Base-by-base conservation (phyloP, 2,113 vertebrate species). In the Buteo buteo region DNA sequence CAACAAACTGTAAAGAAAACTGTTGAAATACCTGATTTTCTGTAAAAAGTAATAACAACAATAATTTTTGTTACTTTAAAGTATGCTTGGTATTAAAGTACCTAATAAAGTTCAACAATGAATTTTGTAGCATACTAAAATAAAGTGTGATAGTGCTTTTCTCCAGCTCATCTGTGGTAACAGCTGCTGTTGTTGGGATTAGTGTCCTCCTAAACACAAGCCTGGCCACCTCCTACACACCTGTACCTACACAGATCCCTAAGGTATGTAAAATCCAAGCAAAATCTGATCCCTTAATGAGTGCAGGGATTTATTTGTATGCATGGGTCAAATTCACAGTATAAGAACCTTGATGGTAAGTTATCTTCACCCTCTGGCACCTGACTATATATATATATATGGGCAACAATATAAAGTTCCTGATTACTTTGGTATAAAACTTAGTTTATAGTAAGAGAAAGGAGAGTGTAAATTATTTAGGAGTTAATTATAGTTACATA, bases 41-140 rank as follows among this genome's bases (percentile, higher is more conserved):
- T 98, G 98, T 98, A 97, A 96, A 97, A 97, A 97, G 94, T 96
- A 98, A 98, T 98, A 98, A 98, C 89, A 96, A 97, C 88, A 95
- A 97, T 96, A 98, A 97, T 97, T 98, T 98, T 98, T 98, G 97
- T 98, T 98, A 98, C 98, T 98, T 98, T 97, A 95, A 96, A 88
- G 94, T 97, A 94, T 93, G 94, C 90, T 97, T 98, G 93, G 79
- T 97, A 95, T 96, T 95, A 90, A 96, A 95, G 90, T 93, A 96
- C 96, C 95, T 96, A 97, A 97, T 97, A 97, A 98, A 98, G 94
- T 93, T 92, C 94, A 94, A 95, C 55, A 52, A 97, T 67, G 83
- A 96, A 73, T 97, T 98, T 97, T 97, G 94, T 97, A 97, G 97
- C 97, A 98, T 97, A 98, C 96, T 96, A 93, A 92, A 98, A 96